Evolutionary conservation across 2,888 invertebrate species (phyloP).

Genomic region (Anagyrus pseudococci): DNA sequence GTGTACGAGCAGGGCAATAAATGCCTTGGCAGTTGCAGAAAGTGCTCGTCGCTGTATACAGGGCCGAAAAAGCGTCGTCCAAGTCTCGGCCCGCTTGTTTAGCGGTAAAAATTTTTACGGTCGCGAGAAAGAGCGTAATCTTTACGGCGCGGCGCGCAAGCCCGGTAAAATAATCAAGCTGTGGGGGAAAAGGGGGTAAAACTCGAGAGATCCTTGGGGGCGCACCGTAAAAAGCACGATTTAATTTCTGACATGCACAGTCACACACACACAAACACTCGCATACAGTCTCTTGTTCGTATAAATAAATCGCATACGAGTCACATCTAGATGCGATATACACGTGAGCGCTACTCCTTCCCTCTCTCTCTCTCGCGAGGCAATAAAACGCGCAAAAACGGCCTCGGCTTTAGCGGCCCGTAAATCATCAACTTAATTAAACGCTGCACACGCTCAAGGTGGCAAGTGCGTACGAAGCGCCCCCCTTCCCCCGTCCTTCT

Average conservation of each 20-base stretch:
- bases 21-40: no score
- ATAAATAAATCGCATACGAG: conserved; percentile 5
- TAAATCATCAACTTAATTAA: conserved; percentile 36
- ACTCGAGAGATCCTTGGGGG: not conserved
- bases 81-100: no score
- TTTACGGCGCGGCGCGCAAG: conserved; percentile 7
- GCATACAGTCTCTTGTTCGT: not conserved
- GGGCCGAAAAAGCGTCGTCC: no score
- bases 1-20: no score
- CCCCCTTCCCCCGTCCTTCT: no score
- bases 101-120: no score
- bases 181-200: not conserved
- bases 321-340: no score
- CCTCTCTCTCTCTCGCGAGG: no score
- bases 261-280: conserved; percentile 5
- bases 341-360: no score
- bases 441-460: conserved; percentile 10
- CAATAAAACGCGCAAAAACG: conserved; percentile 6
- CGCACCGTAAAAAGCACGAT: conserved; percentile 12
- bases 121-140: conserved; percentile 12
- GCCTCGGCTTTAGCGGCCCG: conserved; percentile 11
- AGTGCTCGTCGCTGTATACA: no score
- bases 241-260: conserved; percentile 17
- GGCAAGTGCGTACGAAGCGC: no score
- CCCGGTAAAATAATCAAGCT: not conserved